Evolutionary conservation across 2,113 vertebrate species (phyloP), one percentile per base, ranked within the genome.

Genomic region (Uropsilus gracilis): DNA sequence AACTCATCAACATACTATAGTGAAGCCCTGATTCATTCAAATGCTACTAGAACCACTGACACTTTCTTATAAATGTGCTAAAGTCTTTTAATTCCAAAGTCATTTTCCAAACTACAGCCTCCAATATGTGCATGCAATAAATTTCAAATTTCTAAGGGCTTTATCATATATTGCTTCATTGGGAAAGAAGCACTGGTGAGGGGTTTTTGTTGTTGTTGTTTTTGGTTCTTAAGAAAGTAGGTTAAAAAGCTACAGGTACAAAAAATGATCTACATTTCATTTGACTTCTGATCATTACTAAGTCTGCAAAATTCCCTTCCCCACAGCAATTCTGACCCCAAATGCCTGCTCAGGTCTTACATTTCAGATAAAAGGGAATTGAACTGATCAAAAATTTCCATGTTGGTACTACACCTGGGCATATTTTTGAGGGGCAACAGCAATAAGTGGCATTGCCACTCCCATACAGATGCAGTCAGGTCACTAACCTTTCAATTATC

Each of bases 21-120:
- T 44, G 32, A 55, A 78, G 30, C 22, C 46, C n/a, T 86, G 92
- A 83, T 77, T 42, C 39, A 88, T 75, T 77, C 95, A 84, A 95
- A 80, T n/a, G 89, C 5, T n/a, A 95, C 82, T 68, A 48, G 0
- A 42, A 96, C 95, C 6, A 77, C 37, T 32, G 24, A 85, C 94
- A 87, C 90, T 94, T 91, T 88, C 92, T 96, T 69, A 18, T 93
- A 96, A 94, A n/a, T 10, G 81, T 89, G 86, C 90, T 97, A 86
- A 59, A 83, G 95, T n/a, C 93, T 37, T 76, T 0, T 77, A 92
- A 64, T n/a, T 63, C 77, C 78, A 66, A 82, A 68, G 55, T 42
- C 55, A 90, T 71, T 89, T 80, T 61, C 34, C 59, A 96, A 94
- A 95, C 59, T 39, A 63, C 66, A 97, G 92, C 64, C 86, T 90